Base-by-base conservation (phyloP, 2,888 invertebrate genomes). In the Aquatica leii region DNA sequence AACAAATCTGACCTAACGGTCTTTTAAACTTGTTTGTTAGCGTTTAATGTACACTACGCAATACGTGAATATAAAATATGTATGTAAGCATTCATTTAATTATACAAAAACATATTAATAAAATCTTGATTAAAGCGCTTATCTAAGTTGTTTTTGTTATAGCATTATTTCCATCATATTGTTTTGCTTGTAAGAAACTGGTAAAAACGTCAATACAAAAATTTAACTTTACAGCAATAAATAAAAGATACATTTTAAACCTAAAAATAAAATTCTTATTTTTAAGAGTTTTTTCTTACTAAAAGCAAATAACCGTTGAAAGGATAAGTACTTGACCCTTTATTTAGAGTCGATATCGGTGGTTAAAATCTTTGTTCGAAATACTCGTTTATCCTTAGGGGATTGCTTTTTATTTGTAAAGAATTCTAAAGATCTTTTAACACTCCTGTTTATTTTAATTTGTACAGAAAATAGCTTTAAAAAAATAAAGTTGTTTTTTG, bases 331-430 rank as follows among this genome's bases (percentile, higher is more conserved):
- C 46, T 18, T 18, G 46, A 18, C 18, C 46, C 20, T 46, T 46
- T 46, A 46, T 46, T 46, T 46, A 46, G 46, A 20, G 46, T 46
- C 46, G 46, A 46, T 46, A 46, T 46, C 46, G 46, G 46, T 18
- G 46, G 46, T 46, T 46, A 46, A 46, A 46, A 46, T 46, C 46
- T 46, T 46, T 46, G 46, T 46, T 18, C 46, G 18, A 46, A 46
- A 46, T 46, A 46, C 46, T 46, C 46, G 46, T 46, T 46, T 20
- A 46, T 46, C 46, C 46, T 18, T 46, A 18, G 46, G 46, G 46
- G n/a, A 11, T 18, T 46, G 15, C 18, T 18, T 46, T 43, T 46
- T 18, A 46, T 46, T 46, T 46, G 46, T 46, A 46, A 20, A 46
- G 20, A 46, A 46, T 18, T 46, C 46, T 46, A 20, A 20, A 20